Evolutionary conservation across 2,113 vertebrate genomes (phyloP), one percentile per base, ranked within the genome.

Genomic region (Leucoraja erinaceus): DNA sequence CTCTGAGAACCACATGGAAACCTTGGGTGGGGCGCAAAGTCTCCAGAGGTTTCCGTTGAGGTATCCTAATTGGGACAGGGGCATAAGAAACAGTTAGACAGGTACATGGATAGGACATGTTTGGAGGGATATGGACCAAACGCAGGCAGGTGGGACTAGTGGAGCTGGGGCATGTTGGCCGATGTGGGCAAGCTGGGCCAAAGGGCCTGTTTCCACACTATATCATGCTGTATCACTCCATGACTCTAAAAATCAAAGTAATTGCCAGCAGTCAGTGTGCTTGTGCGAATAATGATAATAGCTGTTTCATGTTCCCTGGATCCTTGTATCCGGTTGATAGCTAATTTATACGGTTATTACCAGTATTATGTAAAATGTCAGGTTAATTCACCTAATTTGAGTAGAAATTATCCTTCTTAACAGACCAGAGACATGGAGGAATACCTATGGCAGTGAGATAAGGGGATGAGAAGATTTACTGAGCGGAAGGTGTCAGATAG

Each of bases 321-420:
- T 63, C 28, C n/a, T 7, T 31, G 5, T 14, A 86, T 0, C 9
- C 28, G 31, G 59, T 31, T 88, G 59, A 63, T 61, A 88, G 61
- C 28, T 63, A 63, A 88, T 88, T 88, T 61, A 63, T 88, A 18
- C 2, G 54, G 59, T 66, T 88, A 63, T 88, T 63, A 88, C 61
- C 59, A 88, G 28, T 28, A 63, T 88, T 63, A 88, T 63, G 83
- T 63, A n/a, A 63, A n/a, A 61, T 88, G 83, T 88, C 59, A 88
- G 83, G 61, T 88, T 86, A 84, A 84, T 11, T 14, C 81, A 61
- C 81, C 81, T 84, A n/a, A 88, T 88, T 88, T 88, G 59, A 63
- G 83, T 31, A 31, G 83, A 88, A 88, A 88, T 88, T 31, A 88
- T 88, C 56, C 83, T 63, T 33, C 81, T 61, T 84, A 61, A 16